A percentile compares a stretch with the other conserved stretches of the same genome.
Evolutionary conservation across 2,113 vertebrate species (phyloP).

Genomic region (Nothoprocta pentlandii): DNA sequence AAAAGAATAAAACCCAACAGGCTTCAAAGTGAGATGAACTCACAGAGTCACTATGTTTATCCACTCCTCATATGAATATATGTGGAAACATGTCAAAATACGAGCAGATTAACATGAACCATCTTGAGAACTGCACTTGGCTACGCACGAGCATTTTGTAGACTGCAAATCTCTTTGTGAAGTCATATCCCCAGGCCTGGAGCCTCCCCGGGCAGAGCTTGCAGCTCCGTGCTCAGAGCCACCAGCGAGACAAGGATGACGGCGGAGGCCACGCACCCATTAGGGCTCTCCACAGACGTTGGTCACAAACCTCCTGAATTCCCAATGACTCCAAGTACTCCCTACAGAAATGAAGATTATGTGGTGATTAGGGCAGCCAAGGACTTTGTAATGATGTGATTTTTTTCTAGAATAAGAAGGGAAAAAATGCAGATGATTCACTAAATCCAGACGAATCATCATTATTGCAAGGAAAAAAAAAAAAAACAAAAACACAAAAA

Average conservation of each 20-base stretch:
- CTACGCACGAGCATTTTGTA: background rate
- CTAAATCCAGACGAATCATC: background rate
- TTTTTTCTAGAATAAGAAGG: background rate
- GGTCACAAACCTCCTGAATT: slow-evolving; percentile 25
- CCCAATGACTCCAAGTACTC: background rate
- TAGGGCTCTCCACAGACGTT: background rate
- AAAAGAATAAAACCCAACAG: background rate
- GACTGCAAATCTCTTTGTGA: background rate
- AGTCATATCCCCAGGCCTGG: background rate
- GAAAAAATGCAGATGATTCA: background rate
- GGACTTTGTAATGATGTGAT: background rate
- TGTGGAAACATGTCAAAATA: slow-evolving; percentile 19
- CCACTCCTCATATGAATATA: background rate
- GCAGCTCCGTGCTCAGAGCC: background rate
- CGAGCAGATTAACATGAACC: background rate
- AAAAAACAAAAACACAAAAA: background rate
- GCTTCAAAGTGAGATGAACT: background rate
- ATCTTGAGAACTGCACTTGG: slow-evolving; percentile 7
- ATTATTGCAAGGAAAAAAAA: background rate
- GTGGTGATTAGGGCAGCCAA: background rate
- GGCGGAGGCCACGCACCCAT: background rate
- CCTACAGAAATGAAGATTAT: background rate
- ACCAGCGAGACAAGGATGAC: background rate
- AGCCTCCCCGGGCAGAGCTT: background rate
- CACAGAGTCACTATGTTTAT: background rate